Evolutionary conservation across 2,113 vertebrate species (phyloP).

Genomic region (Malaclemys terrapin): DNA sequence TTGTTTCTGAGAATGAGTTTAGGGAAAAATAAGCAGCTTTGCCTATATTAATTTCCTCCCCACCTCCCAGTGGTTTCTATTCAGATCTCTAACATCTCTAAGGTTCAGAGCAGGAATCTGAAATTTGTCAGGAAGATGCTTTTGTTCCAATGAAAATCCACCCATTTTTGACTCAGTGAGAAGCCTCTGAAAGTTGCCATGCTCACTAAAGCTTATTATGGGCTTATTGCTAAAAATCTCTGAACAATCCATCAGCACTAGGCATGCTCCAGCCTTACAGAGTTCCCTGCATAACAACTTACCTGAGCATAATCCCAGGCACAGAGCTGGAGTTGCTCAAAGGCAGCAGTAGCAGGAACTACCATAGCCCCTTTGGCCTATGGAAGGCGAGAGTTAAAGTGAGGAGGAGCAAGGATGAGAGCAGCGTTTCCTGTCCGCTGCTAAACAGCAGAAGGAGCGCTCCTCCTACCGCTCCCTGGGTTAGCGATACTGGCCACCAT

Average conservation of each 20-base stretch:
- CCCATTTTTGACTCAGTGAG: background rate
- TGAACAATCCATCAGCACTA: background rate
- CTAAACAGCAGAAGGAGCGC: background rate
- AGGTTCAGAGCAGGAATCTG: background rate
- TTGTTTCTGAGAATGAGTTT: background rate
- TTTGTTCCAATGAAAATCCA: background rate
- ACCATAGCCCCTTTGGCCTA: background rate
- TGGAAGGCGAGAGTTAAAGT: background rate
- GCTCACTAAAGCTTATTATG: background rate
- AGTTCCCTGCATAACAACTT: background rate
- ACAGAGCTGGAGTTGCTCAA: background rate
- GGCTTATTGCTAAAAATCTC: background rate
- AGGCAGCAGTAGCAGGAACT: background rate
- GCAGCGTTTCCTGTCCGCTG: background rate
- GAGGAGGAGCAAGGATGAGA: background rate
- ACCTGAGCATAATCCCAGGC: background rate
- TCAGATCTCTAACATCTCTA: background rate
- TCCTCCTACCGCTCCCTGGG: background rate
- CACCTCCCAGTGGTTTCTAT: background rate
- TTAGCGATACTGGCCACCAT: background rate
- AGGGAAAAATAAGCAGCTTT: background rate
- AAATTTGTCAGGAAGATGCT: background rate
- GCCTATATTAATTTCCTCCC: background rate
- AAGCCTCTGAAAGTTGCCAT: background rate
- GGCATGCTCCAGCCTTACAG: background rate